These are phyloP conservation scores for Oostethus manadensis DNA, from an alignment of 2,113 vertebrate species.

Conservation along the genomic window DNA sequence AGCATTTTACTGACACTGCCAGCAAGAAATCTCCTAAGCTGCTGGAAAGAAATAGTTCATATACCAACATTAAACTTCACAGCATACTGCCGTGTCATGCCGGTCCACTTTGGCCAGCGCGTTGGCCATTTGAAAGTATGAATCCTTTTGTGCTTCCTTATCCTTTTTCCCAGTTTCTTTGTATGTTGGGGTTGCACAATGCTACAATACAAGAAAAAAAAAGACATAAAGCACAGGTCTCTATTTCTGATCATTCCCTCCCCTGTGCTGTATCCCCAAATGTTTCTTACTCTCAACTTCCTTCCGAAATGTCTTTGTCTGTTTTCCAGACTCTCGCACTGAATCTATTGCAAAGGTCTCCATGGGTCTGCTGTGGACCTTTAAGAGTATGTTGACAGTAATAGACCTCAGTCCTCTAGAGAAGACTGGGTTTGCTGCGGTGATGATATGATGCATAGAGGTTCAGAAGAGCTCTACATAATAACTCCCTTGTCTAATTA, in stretches of 20 bases:
- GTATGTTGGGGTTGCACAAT: slow-evolving; percentile 23
- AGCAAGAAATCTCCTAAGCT: slow-evolving; percentile 11
- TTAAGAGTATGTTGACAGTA: slow-evolving; percentile 58
- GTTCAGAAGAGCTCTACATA: slow-evolving; percentile 58
- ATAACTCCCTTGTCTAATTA: slow-evolving; percentile 71
- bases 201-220: slow-evolving; percentile 12
- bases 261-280: slow-evolving; percentile 31
- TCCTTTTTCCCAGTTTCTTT: slow-evolving; percentile 6
- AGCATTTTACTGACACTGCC: slow-evolving; percentile 1
- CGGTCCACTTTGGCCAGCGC: slow-evolving; percentile 46
- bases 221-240: slow-evolving; percentile 2
- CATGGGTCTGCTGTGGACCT: slow-evolving; percentile 46
- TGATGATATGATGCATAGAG: slow-evolving; percentile 50
- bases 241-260: slow-evolving; percentile 36
- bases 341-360: slow-evolving; percentile 37
- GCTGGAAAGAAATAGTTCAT: slow-evolving; percentile 5
- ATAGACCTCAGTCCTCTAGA: slow-evolving; percentile 48
- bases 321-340: slow-evolving; percentile 41
- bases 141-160: slow-evolving; percentile 26
- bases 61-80: slow-evolving; percentile 26
- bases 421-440: slow-evolving; percentile 29
- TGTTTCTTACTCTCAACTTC: slow-evolving; percentile 30
- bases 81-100: slow-evolving; percentile 19
- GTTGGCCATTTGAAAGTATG: slow-evolving; percentile 40
- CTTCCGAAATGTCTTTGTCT: slow-evolving; percentile 48